phyloP scores from a whole-genome alignment of 1,140 invertebrate genomes.

The Trichonephila clavipes region DNA sequence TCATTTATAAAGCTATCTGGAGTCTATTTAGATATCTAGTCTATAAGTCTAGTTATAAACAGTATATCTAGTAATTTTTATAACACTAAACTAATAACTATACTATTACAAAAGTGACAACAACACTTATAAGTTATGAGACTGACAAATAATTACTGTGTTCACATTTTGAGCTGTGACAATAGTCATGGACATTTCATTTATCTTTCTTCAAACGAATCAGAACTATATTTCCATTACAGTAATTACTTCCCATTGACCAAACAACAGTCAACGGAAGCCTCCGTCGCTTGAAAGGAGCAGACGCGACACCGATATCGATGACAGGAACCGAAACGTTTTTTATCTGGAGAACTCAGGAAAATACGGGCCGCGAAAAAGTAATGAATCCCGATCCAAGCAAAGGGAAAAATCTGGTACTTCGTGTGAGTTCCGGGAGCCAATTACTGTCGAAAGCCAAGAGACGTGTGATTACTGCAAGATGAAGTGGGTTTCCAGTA shows the following conservation, averaged over 20 bases:
- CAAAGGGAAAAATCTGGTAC: not conserved
- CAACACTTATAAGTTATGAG: no score
- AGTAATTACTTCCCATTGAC: not conserved
- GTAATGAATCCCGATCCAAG: constrained; percentile 26
- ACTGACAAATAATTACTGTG: no score
- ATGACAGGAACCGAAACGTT: not conserved
- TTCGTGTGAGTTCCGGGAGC: constrained; percentile 4
- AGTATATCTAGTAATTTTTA: no score
- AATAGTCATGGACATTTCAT: no score
- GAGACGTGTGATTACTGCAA: constrained; percentile 73
- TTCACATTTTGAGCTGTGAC: no score
- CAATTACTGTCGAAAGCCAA: constrained; percentile 70
- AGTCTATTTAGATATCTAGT: no score
- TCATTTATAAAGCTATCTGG: no score
- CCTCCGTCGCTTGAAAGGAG: not conserved
- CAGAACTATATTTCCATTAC: no score
- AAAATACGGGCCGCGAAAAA: constrained; percentile 50
- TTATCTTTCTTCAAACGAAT: no score
- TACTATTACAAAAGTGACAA: no score
- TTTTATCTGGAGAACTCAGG: constrained; percentile 41
- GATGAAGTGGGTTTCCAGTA: constrained; percentile 51
- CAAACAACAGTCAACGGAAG: not conserved
- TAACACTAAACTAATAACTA: no score
- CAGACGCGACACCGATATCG: not conserved
- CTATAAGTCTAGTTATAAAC: no score